These are phyloP conservation scores for Xerus rutilus DNA, from an alignment of 2,797 vertebrate species.

Conservation along the genomic window DNA sequence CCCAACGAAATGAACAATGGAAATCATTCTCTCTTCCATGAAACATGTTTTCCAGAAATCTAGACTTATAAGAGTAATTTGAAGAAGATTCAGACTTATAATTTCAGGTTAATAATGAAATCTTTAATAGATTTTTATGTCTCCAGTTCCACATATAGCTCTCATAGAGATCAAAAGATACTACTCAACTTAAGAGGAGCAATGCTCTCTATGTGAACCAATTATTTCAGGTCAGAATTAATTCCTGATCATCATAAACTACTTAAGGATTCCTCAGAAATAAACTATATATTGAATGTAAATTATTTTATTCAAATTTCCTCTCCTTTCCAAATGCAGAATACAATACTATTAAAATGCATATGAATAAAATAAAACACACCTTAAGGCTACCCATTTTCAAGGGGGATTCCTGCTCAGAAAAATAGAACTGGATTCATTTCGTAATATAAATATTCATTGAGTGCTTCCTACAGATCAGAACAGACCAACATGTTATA, in stretches of 20 bases:
- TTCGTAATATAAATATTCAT: not conserved
- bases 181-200: conserved; percentile 28
- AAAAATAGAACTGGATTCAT: not conserved
- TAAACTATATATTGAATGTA: conserved; percentile 1
- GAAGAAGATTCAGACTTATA: not conserved
- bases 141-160: not conserved
- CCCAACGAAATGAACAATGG: not conserved
- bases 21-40: not conserved
- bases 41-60: conserved; percentile 4
- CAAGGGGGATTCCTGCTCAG: not conserved
- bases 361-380: conserved; percentile 14
- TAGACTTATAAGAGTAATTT: not conserved
- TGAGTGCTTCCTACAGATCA: not conserved
- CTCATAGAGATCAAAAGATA: conserved; percentile 18
- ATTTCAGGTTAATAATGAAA: conserved; percentile 57
- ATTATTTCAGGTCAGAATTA: conserved; percentile 52
- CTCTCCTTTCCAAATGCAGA: not conserved
- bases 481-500: not conserved
- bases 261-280: not conserved
- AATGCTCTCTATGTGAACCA: not conserved
- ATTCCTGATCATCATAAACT: conserved; percentile 38
- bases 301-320: not conserved
- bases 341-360: not conserved
- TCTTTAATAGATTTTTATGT: conserved; percentile 37
- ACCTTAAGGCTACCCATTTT: not conserved